Evolutionary conservation across 1,140 invertebrate genomes (phyloP).

Genomic region (Drosophila saltans): DNA sequence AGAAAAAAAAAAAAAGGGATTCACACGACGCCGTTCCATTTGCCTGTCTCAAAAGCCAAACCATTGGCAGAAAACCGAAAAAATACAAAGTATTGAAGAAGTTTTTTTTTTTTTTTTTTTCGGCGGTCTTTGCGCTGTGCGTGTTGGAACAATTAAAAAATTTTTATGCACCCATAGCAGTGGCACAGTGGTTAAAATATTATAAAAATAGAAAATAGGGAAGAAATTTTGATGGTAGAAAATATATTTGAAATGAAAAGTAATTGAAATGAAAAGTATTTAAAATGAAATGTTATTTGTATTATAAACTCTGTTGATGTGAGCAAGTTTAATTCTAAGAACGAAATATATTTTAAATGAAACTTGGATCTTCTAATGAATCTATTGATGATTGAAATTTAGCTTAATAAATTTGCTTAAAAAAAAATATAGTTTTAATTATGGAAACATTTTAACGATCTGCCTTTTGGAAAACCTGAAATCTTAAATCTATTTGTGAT

Average conservation of each 20-base stretch:
- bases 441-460: no score
- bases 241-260: neutral
- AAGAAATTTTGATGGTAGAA: neutral
- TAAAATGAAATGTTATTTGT: no score
- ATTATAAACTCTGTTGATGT: no score
- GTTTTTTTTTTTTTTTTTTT: neutral
- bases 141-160: slow-evolving; percentile 79
- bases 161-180: slow-evolving; percentile 39
- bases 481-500: no score
- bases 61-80: slow-evolving; percentile 59
- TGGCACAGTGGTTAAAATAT: slow-evolving; percentile 33
- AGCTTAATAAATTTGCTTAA: no score
- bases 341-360: no score
- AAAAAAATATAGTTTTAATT: no score
- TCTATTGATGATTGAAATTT: no score
- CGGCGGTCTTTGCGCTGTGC: slow-evolving; percentile 36
- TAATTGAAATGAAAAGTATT: neutral
- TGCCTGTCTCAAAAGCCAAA: slow-evolving; percentile 66
- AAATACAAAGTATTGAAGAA: slow-evolving; percentile 49
- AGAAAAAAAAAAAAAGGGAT: slow-evolving; percentile 38
- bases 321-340: no score
- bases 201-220: neutral
- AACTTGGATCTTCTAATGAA: no score
- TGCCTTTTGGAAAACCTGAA: no score
- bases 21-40: slow-evolving; percentile 56